Base-by-base conservation (phyloP, 1,140 invertebrate species). In the Atta colombica region DNA sequence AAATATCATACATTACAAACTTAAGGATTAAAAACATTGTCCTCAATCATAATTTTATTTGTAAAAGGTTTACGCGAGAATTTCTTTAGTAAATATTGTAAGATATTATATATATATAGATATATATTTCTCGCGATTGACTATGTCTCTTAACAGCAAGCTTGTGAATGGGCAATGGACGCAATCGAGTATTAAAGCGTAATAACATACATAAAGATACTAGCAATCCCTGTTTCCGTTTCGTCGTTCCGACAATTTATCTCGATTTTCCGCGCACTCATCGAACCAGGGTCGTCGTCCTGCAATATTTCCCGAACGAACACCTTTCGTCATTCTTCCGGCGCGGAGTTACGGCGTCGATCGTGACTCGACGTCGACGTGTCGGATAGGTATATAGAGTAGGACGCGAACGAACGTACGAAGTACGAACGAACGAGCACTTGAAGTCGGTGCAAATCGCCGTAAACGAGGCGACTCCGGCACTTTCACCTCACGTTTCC, bases 401-500 rank as follows among this genome's bases (percentile, higher is more conserved):
- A n/a, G 39, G 39, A 82, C 39, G 66, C 78, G 65, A 66, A 39
- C 39, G 77, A 78, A 66, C 25, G 45, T 51, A 71, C 72, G 35
- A 45, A 77, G 68, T 51, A 71, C 72, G 55, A 28, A 77, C 77
- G 78, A 71, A 51, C 69, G 55, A 84, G 69, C 69, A 84, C 80
- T 72, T 61, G 45, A 77, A 49, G 75, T 55, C 63, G 58, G 25
- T 80, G 78, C 77, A 78, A 86, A 69, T 66, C 77, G 90, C 87
- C 39, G 85, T 85, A 87, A 91, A 91, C 87, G 78, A 89, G 85
- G 58, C 75, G 81, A 81, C 75, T 58, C 14, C 49, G 45, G 35
- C 69, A 86, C 85, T 92, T 92, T 90, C 89, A 86, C 86, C 89
- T 87, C 88, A 85, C 89, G 91, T 89, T 92, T 92, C 89, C 91